Evolutionary conservation across 2,888 invertebrate genomes (phyloP).

Genomic region (Nomada hirtipes): DNA sequence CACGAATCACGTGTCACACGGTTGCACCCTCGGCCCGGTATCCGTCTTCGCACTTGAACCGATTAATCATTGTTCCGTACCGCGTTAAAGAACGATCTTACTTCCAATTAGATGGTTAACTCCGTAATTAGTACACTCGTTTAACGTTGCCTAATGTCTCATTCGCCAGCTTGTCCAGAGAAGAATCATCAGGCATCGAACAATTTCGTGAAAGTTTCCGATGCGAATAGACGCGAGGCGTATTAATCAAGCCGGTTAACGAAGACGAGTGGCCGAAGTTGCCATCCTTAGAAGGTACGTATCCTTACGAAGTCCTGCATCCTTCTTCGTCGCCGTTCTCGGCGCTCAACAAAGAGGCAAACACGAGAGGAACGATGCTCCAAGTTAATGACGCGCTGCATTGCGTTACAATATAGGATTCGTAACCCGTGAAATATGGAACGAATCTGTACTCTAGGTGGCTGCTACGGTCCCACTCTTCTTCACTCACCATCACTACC

Average conservation of each 20-base stretch:
- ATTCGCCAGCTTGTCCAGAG: slow-evolving; percentile 22
- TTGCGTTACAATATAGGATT: slow-evolving; percentile 68
- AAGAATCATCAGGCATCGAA: slow-evolving; percentile 38
- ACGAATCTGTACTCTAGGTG: slow-evolving; percentile 62
- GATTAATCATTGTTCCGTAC: slow-evolving; percentile 24
- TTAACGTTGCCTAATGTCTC: slow-evolving; percentile 46
- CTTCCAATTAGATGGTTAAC: slow-evolving; percentile 42
- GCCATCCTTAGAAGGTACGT: slow-evolving; percentile 52
- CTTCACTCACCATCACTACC: slow-evolving; percentile 63
- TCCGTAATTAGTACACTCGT: slow-evolving; percentile 44
- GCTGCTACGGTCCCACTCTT: slow-evolving; percentile 65
- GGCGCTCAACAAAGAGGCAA: slow-evolving; percentile 8
- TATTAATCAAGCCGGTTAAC: slow-evolving; percentile 58
- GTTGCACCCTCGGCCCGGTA: background rate
- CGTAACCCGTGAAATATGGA: slow-evolving; percentile 71
- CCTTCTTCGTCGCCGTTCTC: slow-evolving; percentile 33
- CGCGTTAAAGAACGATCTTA: slow-evolving; percentile 10
- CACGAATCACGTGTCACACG: background rate
- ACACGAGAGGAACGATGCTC: slow-evolving; percentile 32
- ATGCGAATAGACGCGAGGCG: slow-evolving; percentile 33
- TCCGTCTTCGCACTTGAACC: background rate
- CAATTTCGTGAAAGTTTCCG: slow-evolving; percentile 55
- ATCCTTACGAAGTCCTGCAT: slow-evolving; percentile 49
- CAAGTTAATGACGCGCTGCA: slow-evolving; percentile 60
- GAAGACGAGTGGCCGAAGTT: slow-evolving; percentile 47